A percentile compares a stretch with the other conserved stretches of the same genome.
phyloP scores from a whole-genome alignment of 2,113 vertebrate species.

The Urocolius indicus region DNA sequence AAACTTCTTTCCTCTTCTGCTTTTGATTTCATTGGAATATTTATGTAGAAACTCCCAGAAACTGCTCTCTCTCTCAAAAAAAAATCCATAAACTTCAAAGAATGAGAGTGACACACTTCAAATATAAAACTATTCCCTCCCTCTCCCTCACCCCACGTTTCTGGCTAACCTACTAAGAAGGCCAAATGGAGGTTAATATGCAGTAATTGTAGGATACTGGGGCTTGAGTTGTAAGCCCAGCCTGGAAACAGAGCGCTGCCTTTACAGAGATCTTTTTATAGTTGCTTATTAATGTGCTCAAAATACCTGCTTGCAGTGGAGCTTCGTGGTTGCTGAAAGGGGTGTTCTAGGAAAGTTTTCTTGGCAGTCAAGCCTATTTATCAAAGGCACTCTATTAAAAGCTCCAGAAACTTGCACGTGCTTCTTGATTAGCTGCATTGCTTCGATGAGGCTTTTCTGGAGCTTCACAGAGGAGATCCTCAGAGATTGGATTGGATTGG shows the following conservation, averaged over 20 bases:
- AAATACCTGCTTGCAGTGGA: conserved; percentile 9
- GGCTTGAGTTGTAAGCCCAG: neutral
- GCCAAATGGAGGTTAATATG: neutral
- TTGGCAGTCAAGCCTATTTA: neutral
- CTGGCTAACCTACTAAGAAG: conserved; percentile 22
- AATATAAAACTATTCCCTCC: neutral
- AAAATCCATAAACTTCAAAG: neutral
- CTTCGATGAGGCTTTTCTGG: neutral
- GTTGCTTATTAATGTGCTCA: conserved; percentile 29
- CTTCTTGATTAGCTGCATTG: neutral
- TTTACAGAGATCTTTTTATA: conserved; percentile 5
- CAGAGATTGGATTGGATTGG: neutral
- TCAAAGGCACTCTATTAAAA: neutral
- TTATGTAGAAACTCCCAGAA: neutral
- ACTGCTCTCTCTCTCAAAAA: neutral
- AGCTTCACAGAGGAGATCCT: neutral
- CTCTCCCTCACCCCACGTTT: neutral
- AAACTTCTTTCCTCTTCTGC: neutral
- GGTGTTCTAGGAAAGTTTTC: neutral
- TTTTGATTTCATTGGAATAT: neutral
- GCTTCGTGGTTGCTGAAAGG: neutral
- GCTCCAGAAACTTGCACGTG: neutral
- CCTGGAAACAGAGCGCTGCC: neutral
- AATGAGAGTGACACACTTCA: neutral
- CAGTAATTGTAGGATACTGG: conserved; percentile 14